These are phyloP conservation scores for Gulo gulo DNA, from an alignment of 2,113 vertebrate species.

Conservation along the genomic window DNA sequence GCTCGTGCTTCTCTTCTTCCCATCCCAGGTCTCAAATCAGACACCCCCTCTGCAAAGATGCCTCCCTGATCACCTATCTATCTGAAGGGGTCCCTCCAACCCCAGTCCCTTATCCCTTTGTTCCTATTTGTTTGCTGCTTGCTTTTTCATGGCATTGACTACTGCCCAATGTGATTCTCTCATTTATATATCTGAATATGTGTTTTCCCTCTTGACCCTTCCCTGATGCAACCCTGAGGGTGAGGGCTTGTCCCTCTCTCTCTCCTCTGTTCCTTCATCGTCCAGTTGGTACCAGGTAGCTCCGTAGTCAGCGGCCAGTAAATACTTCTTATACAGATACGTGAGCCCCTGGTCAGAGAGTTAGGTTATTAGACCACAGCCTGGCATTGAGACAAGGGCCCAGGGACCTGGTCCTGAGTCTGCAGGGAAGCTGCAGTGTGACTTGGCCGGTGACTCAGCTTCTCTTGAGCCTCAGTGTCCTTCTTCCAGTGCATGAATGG, in stretches of 20 bases:
- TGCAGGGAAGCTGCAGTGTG: not conserved
- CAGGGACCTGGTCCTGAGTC: not conserved
- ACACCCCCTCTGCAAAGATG: not conserved
- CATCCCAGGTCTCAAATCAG: not conserved
- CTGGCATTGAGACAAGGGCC: not conserved
- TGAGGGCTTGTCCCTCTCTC: not conserved
- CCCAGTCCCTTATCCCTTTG: accelerated
- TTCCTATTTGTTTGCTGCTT: accelerated
- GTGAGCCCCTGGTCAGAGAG: not conserved
- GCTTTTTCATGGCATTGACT: not conserved
- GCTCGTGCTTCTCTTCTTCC: not conserved
- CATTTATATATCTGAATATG: not conserved
- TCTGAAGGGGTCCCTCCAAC: not conserved
- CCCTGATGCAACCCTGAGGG: not conserved
- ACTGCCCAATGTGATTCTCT: accelerated
- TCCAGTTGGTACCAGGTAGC: not conserved
- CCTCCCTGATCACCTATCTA: not conserved
- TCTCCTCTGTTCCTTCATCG: not conserved
- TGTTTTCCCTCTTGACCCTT: not conserved
- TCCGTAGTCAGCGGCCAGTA: accelerated
- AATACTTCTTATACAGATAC: not conserved
- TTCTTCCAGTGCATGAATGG: accelerated
- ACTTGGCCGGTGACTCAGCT: not conserved
- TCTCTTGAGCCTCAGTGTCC: not conserved
- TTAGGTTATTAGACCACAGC: not conserved